Evolutionary conservation across 2,888 invertebrate genomes (phyloP).

Genomic region (Bombylius major): DNA sequence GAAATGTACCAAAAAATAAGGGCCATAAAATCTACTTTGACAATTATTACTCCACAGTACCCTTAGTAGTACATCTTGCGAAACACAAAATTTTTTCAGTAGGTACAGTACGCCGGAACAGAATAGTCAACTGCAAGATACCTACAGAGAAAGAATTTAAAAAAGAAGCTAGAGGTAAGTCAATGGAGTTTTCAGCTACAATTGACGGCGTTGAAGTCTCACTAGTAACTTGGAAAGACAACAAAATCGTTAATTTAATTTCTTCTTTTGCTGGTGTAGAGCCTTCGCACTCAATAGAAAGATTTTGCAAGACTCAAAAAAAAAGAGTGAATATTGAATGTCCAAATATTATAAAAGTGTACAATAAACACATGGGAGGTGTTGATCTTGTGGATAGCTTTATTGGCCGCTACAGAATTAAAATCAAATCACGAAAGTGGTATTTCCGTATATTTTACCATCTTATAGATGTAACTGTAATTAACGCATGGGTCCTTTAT

Average conservation of each 20-base stretch:
- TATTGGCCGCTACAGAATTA: constrained; percentile 5
- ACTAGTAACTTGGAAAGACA: constrained; percentile 9
- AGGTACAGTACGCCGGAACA: constrained; percentile 7
- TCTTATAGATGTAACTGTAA: constrained; percentile 8
- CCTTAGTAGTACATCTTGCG: constrained; percentile 8
- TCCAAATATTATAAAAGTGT: constrained; percentile 8
- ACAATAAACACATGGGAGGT: constrained; percentile 10
- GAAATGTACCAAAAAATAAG: constrained; percentile 10
- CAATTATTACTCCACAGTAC: background rate
- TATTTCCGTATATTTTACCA: constrained; percentile 8
- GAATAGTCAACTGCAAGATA: constrained; percentile 9
- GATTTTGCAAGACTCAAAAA: background rate
- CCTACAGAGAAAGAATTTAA: constrained; percentile 9
- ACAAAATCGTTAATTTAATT: constrained; percentile 7
- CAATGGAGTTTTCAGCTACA: constrained; percentile 5
- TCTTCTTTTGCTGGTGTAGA: constrained; percentile 7
- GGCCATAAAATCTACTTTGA: constrained; percentile 7
- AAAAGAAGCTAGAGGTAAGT: constrained; percentile 2
- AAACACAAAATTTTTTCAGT: constrained; percentile 8
- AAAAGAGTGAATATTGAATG: constrained; percentile 7
- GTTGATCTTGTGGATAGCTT: constrained; percentile 8
- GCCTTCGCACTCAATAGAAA: background rate
- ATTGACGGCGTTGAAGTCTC: constrained; percentile 7
- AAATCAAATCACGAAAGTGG: constrained; percentile 5
- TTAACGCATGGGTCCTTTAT: constrained; percentile 7